Base-by-base conservation (phyloP, 2,888 invertebrate species). In the Anthrax anthrax region DNA sequence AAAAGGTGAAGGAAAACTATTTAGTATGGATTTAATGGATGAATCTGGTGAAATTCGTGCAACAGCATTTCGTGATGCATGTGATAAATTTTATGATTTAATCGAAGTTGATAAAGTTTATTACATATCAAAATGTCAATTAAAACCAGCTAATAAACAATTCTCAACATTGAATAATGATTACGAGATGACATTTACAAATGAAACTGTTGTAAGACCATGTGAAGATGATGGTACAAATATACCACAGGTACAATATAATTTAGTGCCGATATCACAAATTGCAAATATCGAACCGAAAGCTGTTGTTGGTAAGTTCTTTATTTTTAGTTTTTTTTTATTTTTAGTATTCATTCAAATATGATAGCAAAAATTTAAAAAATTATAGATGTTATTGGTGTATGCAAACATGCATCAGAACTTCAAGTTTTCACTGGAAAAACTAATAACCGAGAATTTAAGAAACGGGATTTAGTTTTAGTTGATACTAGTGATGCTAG, bases 141-240 rank as follows among this genome's bases (percentile, higher is more conserved):
- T 97, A n/a, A 96, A 96, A 64, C 78, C 87, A 2, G 96, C 97
- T 0, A 96, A 98, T 67, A 95, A 92, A 61, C 83, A 87, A 60
- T 98, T 76, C 65, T 75, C 77, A 32, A 76, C 72, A 36, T 65
- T 94, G 8, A 86, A 87, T 54, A 92, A 96, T 62, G 96, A 97
- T 62, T 98, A 96, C 60, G 98, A 99, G 66, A 85, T 99, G 82
- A 84, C 89, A 2, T 80, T 96, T 59, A 79, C 72, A 13, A 67
- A 70, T 9, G 91, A 95, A 39, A 83, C 90, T 0, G 72, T 73
- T 1, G 72, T 78, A 1, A 72, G 75, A 4, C 70, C 70, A 49
- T 78, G 77, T 54, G 70, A 68, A 50, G 80, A 60, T 3, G 78
- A 77, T 38, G 61, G 67, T 0, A 61, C 68, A 1, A 74, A 76